Conservation (phyloP, 2,797 vertebrate species). For the Stomatorhinus walkeri region DNA sequence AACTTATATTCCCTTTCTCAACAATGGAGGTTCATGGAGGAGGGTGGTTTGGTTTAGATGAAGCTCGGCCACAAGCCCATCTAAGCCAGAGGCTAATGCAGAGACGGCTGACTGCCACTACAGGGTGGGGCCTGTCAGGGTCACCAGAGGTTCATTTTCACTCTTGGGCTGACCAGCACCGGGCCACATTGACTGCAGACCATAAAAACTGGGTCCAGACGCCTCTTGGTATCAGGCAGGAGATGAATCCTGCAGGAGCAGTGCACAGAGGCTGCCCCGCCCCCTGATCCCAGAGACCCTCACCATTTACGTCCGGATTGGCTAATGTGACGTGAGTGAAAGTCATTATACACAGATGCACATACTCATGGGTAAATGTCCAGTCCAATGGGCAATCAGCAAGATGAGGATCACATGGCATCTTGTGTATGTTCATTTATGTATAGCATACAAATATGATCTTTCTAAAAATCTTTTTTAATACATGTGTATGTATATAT, state of each 20-base stretch:
- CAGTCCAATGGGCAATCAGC: not conserved
- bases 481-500: not conserved
- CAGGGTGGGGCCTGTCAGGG: conserved; percentile 21
- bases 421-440: not conserved
- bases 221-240: conserved; percentile 24
- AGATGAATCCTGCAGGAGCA: not conserved
- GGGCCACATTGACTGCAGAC: conserved; percentile 1
- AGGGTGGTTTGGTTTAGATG: not conserved
- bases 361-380: not conserved
- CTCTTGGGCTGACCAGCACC: conserved; percentile 24
- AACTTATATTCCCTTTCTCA: not conserved
- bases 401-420: not conserved
- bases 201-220: conserved; percentile 36
- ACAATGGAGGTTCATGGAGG: not conserved
- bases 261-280: not conserved
- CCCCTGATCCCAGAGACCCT: not conserved
- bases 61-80: not conserved
- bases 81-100: conserved; percentile 31
- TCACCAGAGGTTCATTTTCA: conserved; percentile 21
- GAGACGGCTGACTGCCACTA: conserved; percentile 28
- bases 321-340: not conserved
- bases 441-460: not conserved
- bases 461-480: not conserved
- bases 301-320: not conserved
- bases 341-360: not conserved